Percentiles rank a stretch among this genome's conserved stretches.
These are phyloP conservation scores for Pempheris klunzingeri DNA, from an alignment of 2,797 vertebrate genomes.

Conservation along the genomic window DNA sequence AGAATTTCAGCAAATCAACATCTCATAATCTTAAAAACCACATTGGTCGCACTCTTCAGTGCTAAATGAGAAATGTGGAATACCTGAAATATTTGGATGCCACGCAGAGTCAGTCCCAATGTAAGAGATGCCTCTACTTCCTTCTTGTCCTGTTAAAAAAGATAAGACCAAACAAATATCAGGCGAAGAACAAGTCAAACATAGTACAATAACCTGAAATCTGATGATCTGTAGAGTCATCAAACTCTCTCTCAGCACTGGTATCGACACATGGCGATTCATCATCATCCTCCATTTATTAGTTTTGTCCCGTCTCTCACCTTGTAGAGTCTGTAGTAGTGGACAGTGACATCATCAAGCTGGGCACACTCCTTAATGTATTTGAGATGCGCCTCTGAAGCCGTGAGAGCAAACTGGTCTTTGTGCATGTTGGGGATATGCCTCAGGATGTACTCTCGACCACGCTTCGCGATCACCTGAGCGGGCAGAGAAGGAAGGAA, in stretches of 20 bases:
- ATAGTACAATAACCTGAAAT: background rate
- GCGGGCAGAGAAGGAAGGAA: background rate
- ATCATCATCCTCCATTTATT: background rate
- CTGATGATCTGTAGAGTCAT: background rate
- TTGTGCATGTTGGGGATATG: conserved; percentile 99
- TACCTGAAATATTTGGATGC: conserved; percentile 99
- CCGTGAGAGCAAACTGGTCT: conserved; percentile 96
- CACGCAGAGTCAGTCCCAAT: conserved; percentile 93
- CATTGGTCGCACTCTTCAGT: background rate
- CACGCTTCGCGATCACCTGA: conserved; percentile 96
- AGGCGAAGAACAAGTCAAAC: background rate
- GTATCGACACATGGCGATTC: background rate
- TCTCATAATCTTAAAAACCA: background rate
- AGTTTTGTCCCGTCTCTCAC: conserved; percentile 72
- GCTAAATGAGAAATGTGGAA: background rate
- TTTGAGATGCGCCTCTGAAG: conserved; percentile 95
- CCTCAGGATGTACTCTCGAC: conserved; percentile 96
- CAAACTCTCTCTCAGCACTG: rapidly evolving
- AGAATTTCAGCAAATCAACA: too few relatives aligned
- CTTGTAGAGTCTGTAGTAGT: conserved; percentile 98
- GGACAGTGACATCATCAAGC: conserved; percentile 95
- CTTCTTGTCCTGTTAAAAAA: conserved; percentile 91
- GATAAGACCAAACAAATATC: background rate
- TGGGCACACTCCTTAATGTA: conserved; percentile 97
- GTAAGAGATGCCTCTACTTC: conserved; percentile 96